These are phyloP conservation scores for Falco cherrug DNA, from an alignment of 2,797 vertebrate species.

Conservation along the genomic window DNA sequence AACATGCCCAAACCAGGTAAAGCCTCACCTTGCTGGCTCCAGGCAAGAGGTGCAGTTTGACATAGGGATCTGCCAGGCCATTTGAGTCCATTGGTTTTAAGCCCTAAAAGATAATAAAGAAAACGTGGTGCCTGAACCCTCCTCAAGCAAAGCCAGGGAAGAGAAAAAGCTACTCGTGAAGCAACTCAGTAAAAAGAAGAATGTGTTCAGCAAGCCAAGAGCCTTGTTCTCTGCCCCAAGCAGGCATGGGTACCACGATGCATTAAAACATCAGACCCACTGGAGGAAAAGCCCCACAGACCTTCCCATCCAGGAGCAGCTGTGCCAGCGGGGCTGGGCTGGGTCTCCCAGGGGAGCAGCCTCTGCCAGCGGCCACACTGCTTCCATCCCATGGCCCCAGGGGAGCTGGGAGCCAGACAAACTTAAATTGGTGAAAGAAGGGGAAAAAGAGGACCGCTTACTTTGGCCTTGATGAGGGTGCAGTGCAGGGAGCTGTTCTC, in stretches of 20 bases:
- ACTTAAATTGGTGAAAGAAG: fast-evolving
- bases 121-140: fast-evolving
- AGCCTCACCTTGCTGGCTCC: constrained; percentile 95
- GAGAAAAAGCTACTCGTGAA: fast-evolving
- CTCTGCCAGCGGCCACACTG: neutral
- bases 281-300: neutral
- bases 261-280: neutral
- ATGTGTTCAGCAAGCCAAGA: neutral
- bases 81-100: constrained; percentile 98
- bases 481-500: constrained; percentile 88
- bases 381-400: neutral
- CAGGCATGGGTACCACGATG: fast-evolving
- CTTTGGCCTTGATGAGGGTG: constrained; percentile 91
- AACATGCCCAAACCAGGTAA: neutral
- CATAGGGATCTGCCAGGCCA: constrained; percentile 92
- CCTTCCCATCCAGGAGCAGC: too few relatives aligned
- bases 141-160: neutral
- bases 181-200: neutral
- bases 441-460: constrained; percentile 17
- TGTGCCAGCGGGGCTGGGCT: neutral
- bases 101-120: constrained; percentile 77
- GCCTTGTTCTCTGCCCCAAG: fast-evolving
- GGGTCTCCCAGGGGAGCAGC: neutral
- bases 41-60: constrained; percentile 94
- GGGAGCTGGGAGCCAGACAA: neutral